Evolutionary conservation across 1,140 invertebrate species (phyloP).

Genomic region (Eurosta solidaginis): DNA sequence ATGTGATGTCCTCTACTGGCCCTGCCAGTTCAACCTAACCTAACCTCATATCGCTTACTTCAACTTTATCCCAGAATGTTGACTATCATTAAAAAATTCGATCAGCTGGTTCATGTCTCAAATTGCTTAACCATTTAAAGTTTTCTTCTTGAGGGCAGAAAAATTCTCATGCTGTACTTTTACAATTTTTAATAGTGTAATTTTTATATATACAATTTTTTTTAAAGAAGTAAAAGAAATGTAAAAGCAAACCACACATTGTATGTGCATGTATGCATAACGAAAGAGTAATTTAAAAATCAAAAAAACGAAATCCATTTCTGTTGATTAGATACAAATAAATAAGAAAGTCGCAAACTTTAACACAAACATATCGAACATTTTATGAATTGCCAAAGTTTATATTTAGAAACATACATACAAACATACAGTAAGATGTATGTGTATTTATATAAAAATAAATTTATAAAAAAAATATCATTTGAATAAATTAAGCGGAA

Average conservation of each 20-base stretch:
- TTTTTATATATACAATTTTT: neutral
- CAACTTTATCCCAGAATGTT: too few relatives aligned
- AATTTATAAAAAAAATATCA: too few relatives aligned
- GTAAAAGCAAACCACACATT: neutral
- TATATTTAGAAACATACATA: slow-evolving; percentile 6
- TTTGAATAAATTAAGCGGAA: too few relatives aligned
- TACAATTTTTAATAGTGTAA: neutral
- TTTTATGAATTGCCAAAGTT: slow-evolving; percentile 26
- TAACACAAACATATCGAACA: slow-evolving; percentile 20
- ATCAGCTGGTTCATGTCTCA: too few relatives aligned
- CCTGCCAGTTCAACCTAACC: too few relatives aligned
- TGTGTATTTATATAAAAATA: neutral
- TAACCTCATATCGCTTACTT: too few relatives aligned
- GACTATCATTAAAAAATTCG: too few relatives aligned
- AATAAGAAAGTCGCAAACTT: slow-evolving; percentile 7
- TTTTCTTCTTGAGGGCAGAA: neutral
- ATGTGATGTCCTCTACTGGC: too few relatives aligned
- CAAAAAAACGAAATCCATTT: neutral
- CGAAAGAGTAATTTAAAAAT: neutral
- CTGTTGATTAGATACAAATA: slow-evolving; percentile 23
- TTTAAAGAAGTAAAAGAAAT: neutral
- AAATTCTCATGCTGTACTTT: neutral
- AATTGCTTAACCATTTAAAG: too few relatives aligned
- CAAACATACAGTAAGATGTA: neutral
- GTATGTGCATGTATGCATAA: neutral